phyloP scores from a whole-genome alignment of 1,140 invertebrate species.

The Bombus sibiricus region DNA sequence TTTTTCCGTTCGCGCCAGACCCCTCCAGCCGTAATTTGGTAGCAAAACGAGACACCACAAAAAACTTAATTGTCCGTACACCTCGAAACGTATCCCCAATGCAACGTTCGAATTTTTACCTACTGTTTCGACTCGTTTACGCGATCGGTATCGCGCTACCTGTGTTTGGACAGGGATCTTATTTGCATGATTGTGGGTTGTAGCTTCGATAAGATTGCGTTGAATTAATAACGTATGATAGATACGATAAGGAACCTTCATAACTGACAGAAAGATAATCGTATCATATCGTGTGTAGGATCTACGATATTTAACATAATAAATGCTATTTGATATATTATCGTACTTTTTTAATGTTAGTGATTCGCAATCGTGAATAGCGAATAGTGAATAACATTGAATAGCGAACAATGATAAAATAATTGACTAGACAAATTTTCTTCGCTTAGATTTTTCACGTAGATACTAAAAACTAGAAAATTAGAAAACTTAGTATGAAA shows the following conservation, averaged over 20 bases:
- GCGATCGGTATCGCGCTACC: conserved; percentile 7
- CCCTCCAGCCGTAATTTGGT: conserved; percentile 25
- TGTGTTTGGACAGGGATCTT: background rate
- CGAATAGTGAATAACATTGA: too few species aligned
- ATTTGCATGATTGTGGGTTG: background rate
- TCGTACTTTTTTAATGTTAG: background rate
- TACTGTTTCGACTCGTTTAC: conserved; percentile 16
- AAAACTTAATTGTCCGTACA: conserved; percentile 40
- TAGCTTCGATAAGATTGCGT: background rate
- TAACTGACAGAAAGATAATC: background rate
- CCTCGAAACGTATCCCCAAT: background rate
- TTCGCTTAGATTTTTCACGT: too few species aligned
- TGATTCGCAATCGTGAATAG: too few species aligned
- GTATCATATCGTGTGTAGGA: background rate
- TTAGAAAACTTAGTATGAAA: too few species aligned
- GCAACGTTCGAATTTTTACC: conserved; percentile 11
- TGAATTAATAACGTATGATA: background rate
- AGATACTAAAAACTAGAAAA: too few species aligned
- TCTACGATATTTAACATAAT: background rate
- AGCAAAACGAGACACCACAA: conserved; percentile 35
- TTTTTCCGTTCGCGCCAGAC: conserved; percentile 25
- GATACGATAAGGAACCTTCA: too few species aligned
- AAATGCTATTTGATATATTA: background rate
- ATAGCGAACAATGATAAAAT: too few species aligned
- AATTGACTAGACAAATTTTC: too few species aligned